phyloP scores from a whole-genome alignment of 2,113 vertebrate genomes.

The Amphilophus citrinellus region DNA sequence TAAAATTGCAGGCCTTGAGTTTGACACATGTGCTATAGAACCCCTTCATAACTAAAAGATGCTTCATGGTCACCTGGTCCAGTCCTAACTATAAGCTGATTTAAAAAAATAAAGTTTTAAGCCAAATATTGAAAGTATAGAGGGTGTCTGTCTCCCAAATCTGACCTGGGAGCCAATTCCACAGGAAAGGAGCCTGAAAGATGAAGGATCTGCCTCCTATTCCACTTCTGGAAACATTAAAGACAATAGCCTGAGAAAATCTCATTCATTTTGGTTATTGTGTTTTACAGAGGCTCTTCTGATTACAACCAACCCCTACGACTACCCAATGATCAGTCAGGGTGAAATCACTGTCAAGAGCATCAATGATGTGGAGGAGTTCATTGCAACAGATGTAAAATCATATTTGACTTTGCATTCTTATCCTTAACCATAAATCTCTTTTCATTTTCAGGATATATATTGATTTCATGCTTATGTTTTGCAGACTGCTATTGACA shows the following conservation, averaged over 20 bases:
- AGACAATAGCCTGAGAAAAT: neutral
- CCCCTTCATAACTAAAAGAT: no score
- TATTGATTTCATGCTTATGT: neutral
- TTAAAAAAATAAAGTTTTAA: no score
- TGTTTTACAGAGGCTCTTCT: conserved; percentile 74
- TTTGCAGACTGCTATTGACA: conserved; percentile 77
- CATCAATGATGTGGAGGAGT: conserved; percentile 70
- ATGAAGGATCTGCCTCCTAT: no score
- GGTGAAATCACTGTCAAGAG: conserved; percentile 74
- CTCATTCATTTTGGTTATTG: neutral
- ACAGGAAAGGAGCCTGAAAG: no score
- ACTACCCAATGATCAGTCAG: conserved; percentile 76
- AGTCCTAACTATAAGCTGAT: no score
- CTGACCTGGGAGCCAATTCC: no score
- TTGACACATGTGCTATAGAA: no score
- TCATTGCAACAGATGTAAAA: conserved; percentile 54
- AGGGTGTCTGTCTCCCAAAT: no score
- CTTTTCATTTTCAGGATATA: neutral
- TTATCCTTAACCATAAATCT: neutral
- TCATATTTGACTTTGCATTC: neutral
- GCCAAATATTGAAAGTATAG: no score
- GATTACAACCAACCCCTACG: conserved; percentile 77
- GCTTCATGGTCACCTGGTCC: no score
- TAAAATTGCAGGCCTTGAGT: no score
- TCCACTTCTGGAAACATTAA: neutral